phyloP scores from a whole-genome alignment of 2,113 vertebrate species.

The Sprattus sprattus region DNA sequence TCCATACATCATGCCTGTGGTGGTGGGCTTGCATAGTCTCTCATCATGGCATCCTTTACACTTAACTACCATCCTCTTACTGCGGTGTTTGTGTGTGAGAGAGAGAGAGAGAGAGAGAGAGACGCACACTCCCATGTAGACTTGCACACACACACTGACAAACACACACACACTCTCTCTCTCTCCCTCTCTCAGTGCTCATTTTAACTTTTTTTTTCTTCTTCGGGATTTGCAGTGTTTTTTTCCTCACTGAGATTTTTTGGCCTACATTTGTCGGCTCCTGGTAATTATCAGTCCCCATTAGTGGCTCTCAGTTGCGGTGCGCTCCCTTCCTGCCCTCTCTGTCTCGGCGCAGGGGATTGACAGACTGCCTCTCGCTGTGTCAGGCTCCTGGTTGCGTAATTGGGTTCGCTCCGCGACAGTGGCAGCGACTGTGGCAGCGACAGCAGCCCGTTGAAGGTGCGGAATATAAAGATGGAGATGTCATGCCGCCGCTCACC shows the following conservation, averaged over 20 bases:
- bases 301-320: background rate
- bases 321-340: background rate
- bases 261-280: background rate
- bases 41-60: background rate
- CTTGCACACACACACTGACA: no score
- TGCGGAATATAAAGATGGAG: conserved; percentile 36
- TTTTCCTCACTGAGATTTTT: background rate
- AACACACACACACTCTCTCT: background rate
- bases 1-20: conserved; percentile 48
- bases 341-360: background rate
- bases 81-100: background rate
- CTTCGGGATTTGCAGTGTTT: background rate
- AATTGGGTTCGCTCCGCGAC: conserved; percentile 30
- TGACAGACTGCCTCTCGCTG: conserved; percentile 31
- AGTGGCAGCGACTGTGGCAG: background rate
- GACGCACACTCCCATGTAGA: no score
- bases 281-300: background rate
- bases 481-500: conserved; percentile 38
- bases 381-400: conserved; percentile 30
- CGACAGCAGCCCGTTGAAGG: background rate
- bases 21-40: background rate
- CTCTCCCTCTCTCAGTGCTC: background rate
- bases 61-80: background rate
- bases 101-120: no score
- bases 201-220: background rate